Evolutionary conservation across 1,140 invertebrate species (phyloP).

Genomic region (Hycleus phaleratus): DNA sequence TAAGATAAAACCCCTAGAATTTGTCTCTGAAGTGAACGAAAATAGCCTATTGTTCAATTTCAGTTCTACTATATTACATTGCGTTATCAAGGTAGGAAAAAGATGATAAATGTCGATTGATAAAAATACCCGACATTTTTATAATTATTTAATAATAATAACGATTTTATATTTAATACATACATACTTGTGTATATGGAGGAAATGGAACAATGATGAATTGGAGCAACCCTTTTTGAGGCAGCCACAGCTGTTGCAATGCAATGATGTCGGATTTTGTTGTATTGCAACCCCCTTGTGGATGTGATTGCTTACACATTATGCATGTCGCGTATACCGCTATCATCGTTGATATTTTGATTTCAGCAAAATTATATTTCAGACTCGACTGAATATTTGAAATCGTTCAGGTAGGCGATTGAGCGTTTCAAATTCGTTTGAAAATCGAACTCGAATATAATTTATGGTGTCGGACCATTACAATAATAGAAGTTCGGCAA

Average conservation of each 20-base stretch:
- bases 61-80: constrained; percentile 27
- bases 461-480: no score
- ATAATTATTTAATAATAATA: no score
- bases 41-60: constrained; percentile 37
- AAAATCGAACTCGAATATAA: no score
- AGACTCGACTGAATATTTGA: constrained; percentile 14
- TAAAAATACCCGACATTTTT: not conserved
- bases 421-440: constrained; percentile 13
- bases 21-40: constrained; percentile 40
- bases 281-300: constrained; percentile 17
- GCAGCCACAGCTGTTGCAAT: constrained; percentile 30
- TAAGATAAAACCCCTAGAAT: constrained; percentile 42
- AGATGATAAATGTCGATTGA: constrained; percentile 14
- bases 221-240: constrained; percentile 29
- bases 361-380: constrained; percentile 23
- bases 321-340: constrained; percentile 36
- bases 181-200: no score
- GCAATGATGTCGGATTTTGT: constrained; percentile 21
- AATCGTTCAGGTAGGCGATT: constrained; percentile 10
- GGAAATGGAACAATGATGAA: constrained; percentile 34
- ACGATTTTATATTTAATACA: no score
- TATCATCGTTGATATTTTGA: constrained; percentile 27
- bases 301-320: constrained; percentile 41
- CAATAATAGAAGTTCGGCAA: no score
- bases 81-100: not conserved